A percentile compares a stretch with the other conserved stretches of the same genome.
phyloP scores from a whole-genome alignment of 2,888 invertebrate genomes.

The Cosmorhoe ocellata region DNA sequence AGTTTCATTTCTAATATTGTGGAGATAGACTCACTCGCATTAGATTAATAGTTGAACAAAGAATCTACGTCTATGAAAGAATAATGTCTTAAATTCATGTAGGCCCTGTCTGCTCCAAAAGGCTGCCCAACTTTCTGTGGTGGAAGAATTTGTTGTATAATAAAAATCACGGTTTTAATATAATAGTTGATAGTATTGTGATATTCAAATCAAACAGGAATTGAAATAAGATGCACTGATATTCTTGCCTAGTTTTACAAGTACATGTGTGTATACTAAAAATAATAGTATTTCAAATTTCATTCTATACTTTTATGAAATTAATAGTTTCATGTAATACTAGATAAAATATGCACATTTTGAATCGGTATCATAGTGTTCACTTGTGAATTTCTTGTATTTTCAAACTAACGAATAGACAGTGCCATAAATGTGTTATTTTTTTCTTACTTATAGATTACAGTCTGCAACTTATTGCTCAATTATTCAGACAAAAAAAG shows the following conservation, averaged over 20 bases:
- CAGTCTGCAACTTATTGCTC: conserved; percentile 67
- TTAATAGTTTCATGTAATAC: neutral
- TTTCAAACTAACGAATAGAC: conserved; percentile 68
- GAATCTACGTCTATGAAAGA: neutral
- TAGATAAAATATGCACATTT: conserved; percentile 2
- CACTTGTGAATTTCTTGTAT: conserved; percentile 35
- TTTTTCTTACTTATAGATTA: conserved; percentile 39
- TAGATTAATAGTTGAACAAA: neutral
- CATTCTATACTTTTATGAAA: conserved; percentile 1
- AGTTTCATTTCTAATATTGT: conserved; percentile 1
- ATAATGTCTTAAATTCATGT: neutral
- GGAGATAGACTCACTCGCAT: conserved; percentile 1
- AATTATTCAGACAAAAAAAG: conserved; percentile 47
- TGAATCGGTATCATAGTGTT: conserved; percentile 4
- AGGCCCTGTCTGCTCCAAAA: no score
- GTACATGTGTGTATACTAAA: conserved; percentile 4
- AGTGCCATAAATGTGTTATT: conserved; percentile 72
- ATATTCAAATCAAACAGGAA: conserved; percentile 31
- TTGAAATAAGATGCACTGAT: conserved; percentile 27
- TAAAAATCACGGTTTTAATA: conserved; percentile 17
- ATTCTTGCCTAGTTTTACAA: conserved; percentile 13
- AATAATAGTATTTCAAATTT: neutral
- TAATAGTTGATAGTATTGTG: conserved; percentile 25
- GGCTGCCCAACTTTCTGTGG: neutral
- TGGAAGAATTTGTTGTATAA: neutral